Evolutionary conservation across 2,113 vertebrate genomes (phyloP).

Genomic region (Ammodytes dubius): DNA sequence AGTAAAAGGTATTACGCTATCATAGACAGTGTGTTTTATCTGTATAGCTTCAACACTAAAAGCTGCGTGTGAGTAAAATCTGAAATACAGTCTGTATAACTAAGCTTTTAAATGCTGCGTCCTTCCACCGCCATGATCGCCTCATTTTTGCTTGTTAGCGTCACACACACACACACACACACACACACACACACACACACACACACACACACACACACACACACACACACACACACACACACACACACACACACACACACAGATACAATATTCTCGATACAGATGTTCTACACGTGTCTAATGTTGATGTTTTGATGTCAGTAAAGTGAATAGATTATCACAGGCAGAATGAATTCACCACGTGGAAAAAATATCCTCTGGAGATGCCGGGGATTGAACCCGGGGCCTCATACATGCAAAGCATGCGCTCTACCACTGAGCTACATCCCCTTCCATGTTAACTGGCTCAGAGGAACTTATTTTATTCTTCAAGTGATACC

Average conservation of each 20-base stretch:
- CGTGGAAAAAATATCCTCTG: conserved; percentile 39
- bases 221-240: no score
- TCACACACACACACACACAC: no score
- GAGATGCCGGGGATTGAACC: conserved; percentile 91
- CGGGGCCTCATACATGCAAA: conserved; percentile 91
- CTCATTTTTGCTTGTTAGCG: no score
- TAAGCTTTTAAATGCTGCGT: background rate
- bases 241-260: background rate
- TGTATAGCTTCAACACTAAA: background rate
- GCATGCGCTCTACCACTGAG: conserved; percentile 92
- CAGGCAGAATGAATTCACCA: no score
- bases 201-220: background rate
- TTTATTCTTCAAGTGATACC: no score
- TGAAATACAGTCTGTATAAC: background rate
- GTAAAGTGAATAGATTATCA: background rate
- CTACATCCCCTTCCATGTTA: conserved; percentile 83
- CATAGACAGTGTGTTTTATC: background rate
- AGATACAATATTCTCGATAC: no score
- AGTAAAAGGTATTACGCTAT: background rate
- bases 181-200: no score
- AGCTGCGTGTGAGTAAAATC: background rate
- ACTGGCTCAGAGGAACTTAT: no score
- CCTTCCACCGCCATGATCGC: no score
- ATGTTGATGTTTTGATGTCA: no score
- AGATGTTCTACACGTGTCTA: no score